These are phyloP conservation scores for Orthonevra nobilis DNA, from an alignment of 2,888 invertebrate species.

Conservation along the genomic window DNA sequence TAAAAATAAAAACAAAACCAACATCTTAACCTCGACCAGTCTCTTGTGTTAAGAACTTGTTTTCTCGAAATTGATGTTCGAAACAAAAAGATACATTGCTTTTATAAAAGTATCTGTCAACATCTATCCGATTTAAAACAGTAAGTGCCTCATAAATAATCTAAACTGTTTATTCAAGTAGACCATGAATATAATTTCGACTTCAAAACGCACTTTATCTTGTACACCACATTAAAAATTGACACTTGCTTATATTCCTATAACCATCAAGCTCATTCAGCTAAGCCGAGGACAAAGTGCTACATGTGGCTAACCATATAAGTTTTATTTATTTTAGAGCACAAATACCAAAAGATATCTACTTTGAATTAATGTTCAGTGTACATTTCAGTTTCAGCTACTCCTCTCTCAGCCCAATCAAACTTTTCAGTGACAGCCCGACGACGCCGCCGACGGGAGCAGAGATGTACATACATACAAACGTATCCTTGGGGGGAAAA, in stretches of 20 bases:
- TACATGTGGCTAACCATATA: neutral
- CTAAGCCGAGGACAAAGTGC: neutral
- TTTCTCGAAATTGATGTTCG: too few relatives aligned
- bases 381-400: slow-evolving; percentile 26
- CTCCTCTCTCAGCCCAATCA: slow-evolving; percentile 30
- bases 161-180: neutral
- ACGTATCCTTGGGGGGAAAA: neutral
- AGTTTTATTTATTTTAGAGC: neutral
- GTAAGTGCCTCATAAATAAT: slow-evolving; percentile 10
- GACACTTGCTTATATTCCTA: slow-evolving; percentile 13
- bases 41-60: too few relatives aligned
- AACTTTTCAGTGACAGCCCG: slow-evolving; percentile 25
- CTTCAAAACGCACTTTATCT: slow-evolving; percentile 9
- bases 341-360: neutral
- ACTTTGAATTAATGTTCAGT: slow-evolving; percentile 10
- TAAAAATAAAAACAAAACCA: too few relatives aligned
- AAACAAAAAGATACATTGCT: neutral
- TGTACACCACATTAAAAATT: slow-evolving; percentile 14
- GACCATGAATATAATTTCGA: neutral
- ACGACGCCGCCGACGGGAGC: too few relatives aligned
- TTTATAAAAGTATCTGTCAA: neutral
- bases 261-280: neutral
- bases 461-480: too few relatives aligned
- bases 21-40: too few relatives aligned
- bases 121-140: too few relatives aligned